A percentile compares a stretch with the other conserved stretches of the same genome.
Conservation (phyloP, 2,113 vertebrate genomes). For the Lagopus muta region DNA sequence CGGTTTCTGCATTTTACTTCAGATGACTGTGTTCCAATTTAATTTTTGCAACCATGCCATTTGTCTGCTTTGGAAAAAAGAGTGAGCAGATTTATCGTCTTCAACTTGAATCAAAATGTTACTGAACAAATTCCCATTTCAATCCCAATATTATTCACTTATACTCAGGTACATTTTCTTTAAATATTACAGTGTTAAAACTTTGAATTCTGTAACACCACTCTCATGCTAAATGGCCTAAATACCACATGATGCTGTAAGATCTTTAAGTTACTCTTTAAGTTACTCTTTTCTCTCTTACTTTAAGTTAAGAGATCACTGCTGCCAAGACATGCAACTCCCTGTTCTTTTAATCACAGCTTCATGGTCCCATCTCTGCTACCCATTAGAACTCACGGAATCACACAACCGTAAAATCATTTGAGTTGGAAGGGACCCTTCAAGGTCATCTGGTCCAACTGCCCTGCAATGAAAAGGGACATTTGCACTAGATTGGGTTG, state of each 20-base stretch:
- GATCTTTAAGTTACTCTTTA: not conserved
- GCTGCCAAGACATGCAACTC: not conserved
- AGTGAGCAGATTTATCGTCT: not conserved
- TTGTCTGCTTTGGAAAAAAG: not conserved
- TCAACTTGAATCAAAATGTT: not conserved
- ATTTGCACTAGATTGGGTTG: too few species aligned
- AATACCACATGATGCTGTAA: not conserved
- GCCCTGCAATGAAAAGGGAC: too few species aligned
- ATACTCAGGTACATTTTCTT: not conserved
- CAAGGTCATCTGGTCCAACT: too few species aligned
- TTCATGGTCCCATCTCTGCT: not conserved
- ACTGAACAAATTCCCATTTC: not conserved
- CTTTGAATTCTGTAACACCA: not conserved
- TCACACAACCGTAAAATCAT: too few species aligned
- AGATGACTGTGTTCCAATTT: not conserved
- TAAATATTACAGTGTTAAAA: not conserved
- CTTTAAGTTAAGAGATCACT: not conserved
- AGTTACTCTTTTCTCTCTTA: too few species aligned
- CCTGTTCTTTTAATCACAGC: not conserved
- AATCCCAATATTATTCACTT: not conserved
- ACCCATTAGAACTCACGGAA: not conserved
- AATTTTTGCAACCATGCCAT: not conserved
- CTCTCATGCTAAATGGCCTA: not conserved
- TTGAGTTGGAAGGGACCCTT: too few species aligned
- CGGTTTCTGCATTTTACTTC: not conserved